phyloP scores from a whole-genome alignment of 2,888 invertebrate species.

The Tenthredo livida region DNA sequence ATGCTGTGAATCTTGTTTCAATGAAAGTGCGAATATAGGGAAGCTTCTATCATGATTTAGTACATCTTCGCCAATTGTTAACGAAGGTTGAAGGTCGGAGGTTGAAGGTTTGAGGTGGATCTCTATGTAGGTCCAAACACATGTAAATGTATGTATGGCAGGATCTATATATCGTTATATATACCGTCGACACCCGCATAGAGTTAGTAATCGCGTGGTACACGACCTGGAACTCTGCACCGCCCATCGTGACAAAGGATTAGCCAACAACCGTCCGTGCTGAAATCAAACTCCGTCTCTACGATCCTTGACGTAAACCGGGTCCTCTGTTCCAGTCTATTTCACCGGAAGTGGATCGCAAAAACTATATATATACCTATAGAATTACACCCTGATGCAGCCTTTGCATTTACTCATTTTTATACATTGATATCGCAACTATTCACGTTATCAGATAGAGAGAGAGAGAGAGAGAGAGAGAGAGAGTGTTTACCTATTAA shows the following conservation, averaged over 20 bases:
- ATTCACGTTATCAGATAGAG: too few species aligned
- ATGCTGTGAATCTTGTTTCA: too few species aligned
- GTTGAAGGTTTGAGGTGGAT: background rate
- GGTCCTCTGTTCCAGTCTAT: slow-evolving; percentile 49
- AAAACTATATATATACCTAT: background rate
- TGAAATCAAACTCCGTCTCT: slow-evolving; percentile 33
- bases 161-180: slow-evolving; percentile 7
- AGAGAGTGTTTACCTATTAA: too few species aligned
- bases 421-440: too few species aligned
- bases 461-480: too few species aligned
- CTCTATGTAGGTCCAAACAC: background rate
- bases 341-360: slow-evolving; percentile 25
- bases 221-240: slow-evolving; percentile 40
- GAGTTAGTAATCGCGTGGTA: slow-evolving; percentile 40
- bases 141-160: background rate
- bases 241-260: slow-evolving; percentile 50
- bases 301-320: slow-evolving; percentile 15
- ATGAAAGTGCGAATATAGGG: too few species aligned
- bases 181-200: slow-evolving; percentile 10
- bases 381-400: background rate
- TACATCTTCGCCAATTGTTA: background rate
- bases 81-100: background rate
- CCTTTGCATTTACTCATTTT: background rate
- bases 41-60: background rate
- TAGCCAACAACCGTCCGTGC: slow-evolving; percentile 33